Evolutionary conservation across 2,113 vertebrate genomes (phyloP).

Genomic region (Lycocorax pyrrhopterus): DNA sequence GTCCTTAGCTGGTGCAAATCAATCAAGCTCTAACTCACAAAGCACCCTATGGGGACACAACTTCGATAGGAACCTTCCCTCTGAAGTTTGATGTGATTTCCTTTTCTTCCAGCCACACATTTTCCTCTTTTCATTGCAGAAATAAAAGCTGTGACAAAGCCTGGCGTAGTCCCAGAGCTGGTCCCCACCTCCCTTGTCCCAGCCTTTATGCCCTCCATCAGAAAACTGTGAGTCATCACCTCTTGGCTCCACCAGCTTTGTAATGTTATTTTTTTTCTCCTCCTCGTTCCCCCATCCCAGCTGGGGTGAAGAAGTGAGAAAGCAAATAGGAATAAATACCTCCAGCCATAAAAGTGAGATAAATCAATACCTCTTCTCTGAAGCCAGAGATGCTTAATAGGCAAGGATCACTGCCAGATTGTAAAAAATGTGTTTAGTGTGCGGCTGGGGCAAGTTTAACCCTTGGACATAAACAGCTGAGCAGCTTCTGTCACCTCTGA

Average conservation of each 20-base stretch:
- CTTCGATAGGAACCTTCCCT: conserved; percentile 15
- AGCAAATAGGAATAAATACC: conserved; percentile 68
- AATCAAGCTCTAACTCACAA: conserved; percentile 41
- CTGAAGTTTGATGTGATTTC: conserved; percentile 29
- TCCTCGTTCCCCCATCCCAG: not conserved
- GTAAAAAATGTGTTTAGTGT: conserved; percentile 63
- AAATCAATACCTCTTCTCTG: conserved; percentile 67
- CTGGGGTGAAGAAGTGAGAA: conserved; percentile 26
- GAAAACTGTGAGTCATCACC: conserved; percentile 21
- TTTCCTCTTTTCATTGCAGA: not conserved
- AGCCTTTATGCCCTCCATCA: not conserved
- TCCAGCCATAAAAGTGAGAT: conserved; percentile 65
- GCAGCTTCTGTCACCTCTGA: conserved; percentile 36
- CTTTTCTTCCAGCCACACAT: not conserved
- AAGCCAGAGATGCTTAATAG: conserved; percentile 69
- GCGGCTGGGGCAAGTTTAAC: conserved; percentile 42
- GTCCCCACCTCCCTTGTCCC: not conserved
- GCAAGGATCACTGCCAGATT: conserved; percentile 69
- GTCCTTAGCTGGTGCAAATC: conserved; percentile 46
- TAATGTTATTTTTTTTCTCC: not conserved
- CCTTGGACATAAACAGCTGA: conserved; percentile 47
- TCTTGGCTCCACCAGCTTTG: not conserved
- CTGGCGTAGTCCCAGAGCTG: not conserved
- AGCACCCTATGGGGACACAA: conserved; percentile 25
- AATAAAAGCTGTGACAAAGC: not conserved